Evolutionary conservation across 2,113 vertebrate genomes (phyloP), one percentile per base, ranked within the genome.

Genomic region (Oryzias javanicus): DNA sequence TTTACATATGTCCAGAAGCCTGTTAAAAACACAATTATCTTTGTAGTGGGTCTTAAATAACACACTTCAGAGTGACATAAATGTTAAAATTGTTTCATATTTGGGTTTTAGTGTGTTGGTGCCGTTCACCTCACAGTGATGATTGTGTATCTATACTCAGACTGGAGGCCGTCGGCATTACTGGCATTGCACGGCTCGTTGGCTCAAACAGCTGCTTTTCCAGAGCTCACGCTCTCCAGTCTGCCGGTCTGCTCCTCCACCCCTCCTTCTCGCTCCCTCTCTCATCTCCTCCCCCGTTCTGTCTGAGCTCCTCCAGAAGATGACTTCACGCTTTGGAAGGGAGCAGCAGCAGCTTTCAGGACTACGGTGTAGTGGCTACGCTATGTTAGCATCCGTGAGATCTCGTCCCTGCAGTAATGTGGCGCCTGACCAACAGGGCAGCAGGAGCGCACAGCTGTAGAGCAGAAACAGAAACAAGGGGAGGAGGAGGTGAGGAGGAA

Each of bases 201-300:
- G 90, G 83, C 93, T 89, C 74, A 91, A 74, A 92, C 92, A 95
- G 94, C 96, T 96, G 95, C 95, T 95, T 98, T 95, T 94, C 73
- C 70, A 94, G 94, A 92, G 92, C 86, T 75, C 4, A 51, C 42
- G 19, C 91, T 72, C 91, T 91, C 89, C 91, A 62, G 85, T 91
- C 82, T 62, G 74, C 74, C 85, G 84, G 84, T 80, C 81, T 74
- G 75, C 72, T 78, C 79, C 60, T 70, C 66, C 60, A 57, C 79
- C 55, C 55, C 72, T 57, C 67, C 42, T 35, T 27, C 60, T 55
- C 25, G 18, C 57, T 54, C 44, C 17, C 60, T 46, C 46, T 14
- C 52, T 35, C 42, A 2, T 67, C 24, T 41, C 70, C 53, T 60
- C 60, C 57, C 45, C 55, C 53, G 22, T 73, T 68, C 75, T 70